Evolutionary conservation across 2,113 vertebrate genomes (phyloP), one percentile per base, ranked within the genome.

Genomic region (Plotosus lineatus): DNA sequence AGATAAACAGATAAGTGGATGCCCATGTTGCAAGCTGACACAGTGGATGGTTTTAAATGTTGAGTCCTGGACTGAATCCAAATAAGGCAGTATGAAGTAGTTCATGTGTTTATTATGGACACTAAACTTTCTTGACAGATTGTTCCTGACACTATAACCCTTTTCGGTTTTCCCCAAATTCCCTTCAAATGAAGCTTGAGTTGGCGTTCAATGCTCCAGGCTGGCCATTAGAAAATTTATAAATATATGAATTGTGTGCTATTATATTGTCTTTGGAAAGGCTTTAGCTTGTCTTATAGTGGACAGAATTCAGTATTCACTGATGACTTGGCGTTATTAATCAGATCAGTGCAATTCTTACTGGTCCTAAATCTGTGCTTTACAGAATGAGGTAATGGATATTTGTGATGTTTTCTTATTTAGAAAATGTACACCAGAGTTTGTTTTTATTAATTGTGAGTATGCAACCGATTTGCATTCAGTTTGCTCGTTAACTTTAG

Each of bases 281-380:
- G 56, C 46, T 72, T 56, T 4, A 63, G 68, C 80, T 81, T 75
- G 56, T n/a, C 80, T 74, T 80, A 88, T 89, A 85, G 83, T 28
- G 28, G 79, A 85, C 75, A 75, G 84, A 72, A 56, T 83, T 82
- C 84, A 88, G 51, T 75, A 78, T 90, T 89, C 84, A 82, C 83
- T 90, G 87, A 93, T 92, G 80, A 89, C 83, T 92, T 92, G 89
- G 84, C 88, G 86, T 84, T 73, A 89, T 87, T 87, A 89, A 91
- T 88, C 87, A 88, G 84, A 61, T 90, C 90, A 86, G 79, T 83
- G 77, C 79, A 83, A 83, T 81, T 79, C 77, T 88, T 86, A 83
- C 83, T 61, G 48, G 61, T 60, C 63, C 79, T 6, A 77, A 82
- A 78, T 69, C 79, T 84, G 65, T 79, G 86, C 80, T 77, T 69